phyloP scores from a whole-genome alignment of 23 tunicate species.

The Phallusia fumigata region DNA sequence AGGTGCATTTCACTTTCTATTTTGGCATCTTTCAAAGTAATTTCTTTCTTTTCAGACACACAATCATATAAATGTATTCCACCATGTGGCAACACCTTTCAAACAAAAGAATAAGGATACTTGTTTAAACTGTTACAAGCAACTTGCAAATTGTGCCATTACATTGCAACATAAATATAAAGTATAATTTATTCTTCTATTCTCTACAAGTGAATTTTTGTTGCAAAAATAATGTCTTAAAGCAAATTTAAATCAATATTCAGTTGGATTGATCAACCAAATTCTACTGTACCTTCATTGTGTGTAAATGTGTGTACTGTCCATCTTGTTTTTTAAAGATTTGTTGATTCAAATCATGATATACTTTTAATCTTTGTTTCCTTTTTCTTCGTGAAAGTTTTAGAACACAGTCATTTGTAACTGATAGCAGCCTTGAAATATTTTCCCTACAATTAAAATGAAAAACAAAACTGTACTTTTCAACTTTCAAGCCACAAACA shows the following conservation, averaged over 20 bases:
- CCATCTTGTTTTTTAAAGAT: background rate
- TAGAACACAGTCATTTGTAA: background rate
- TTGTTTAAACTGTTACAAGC: too few relatives aligned
- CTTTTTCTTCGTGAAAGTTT: slow-evolving; percentile 9
- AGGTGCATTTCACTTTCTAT: slow-evolving; percentile 20
- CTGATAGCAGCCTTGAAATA: slow-evolving; percentile 8
- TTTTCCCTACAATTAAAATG: background rate
- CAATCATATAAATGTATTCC: slow-evolving; percentile 48
- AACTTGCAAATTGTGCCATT: too few relatives aligned
- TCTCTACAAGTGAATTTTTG: too few relatives aligned
- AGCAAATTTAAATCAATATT: too few relatives aligned
- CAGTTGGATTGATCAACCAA: too few relatives aligned
- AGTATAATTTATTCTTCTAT: too few relatives aligned
- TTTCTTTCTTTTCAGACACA: slow-evolving; percentile 5
- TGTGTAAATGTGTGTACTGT: background rate
- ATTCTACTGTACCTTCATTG: background rate
- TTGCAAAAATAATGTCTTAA: too few relatives aligned
- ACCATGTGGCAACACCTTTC: slow-evolving; percentile 34
- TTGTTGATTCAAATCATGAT: background rate
- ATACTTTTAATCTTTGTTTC: background rate
- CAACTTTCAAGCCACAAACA: too few relatives aligned
- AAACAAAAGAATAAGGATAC: background rate
- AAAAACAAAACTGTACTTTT: too few relatives aligned
- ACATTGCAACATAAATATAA: too few relatives aligned
- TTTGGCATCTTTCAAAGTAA: slow-evolving; percentile 16